phyloP scores from a whole-genome alignment of 2,888 invertebrate genomes.

The Syrista parreyssii region DNA sequence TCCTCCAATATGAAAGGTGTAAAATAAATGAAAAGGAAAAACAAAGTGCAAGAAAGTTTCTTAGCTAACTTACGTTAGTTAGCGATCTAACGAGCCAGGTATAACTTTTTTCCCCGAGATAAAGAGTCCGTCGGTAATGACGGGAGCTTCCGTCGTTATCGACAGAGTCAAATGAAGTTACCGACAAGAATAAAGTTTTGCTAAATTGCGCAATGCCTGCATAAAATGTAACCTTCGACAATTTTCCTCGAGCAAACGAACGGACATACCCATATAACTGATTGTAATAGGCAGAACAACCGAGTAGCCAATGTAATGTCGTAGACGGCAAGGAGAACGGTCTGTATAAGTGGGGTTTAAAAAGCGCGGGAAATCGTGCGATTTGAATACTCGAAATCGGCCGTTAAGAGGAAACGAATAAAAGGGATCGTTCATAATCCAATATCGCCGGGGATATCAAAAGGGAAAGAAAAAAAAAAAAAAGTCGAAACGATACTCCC shows the following conservation, averaged over 20 bases:
- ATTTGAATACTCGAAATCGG: not conserved
- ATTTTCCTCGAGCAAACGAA: not conserved
- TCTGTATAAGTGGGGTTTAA: not conserved
- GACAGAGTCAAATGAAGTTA: not conserved
- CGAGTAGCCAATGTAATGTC: not conserved
- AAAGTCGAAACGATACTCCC: not conserved
- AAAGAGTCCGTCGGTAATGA: not conserved
- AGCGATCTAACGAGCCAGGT: not conserved
- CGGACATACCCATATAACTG: no score
- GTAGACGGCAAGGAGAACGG: not conserved
- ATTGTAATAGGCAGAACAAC: no score
- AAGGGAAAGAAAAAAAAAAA: not conserved
- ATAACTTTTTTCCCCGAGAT: not conserved
- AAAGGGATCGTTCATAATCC: not conserved
- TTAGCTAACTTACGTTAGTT: not conserved
- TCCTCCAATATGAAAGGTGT: not conserved
- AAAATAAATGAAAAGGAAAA: not conserved
- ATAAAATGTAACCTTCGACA: not conserved
- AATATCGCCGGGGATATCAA: not conserved
- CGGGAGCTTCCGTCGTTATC: not conserved
- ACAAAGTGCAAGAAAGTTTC: not conserved
- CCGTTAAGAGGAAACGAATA: not conserved
- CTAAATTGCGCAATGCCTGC: not conserved
- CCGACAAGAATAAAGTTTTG: not conserved
- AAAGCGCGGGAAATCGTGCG: not conserved